These are phyloP conservation scores for Meandrusa payeni DNA, from an alignment of 2,888 invertebrate species.

Conservation along the genomic window DNA sequence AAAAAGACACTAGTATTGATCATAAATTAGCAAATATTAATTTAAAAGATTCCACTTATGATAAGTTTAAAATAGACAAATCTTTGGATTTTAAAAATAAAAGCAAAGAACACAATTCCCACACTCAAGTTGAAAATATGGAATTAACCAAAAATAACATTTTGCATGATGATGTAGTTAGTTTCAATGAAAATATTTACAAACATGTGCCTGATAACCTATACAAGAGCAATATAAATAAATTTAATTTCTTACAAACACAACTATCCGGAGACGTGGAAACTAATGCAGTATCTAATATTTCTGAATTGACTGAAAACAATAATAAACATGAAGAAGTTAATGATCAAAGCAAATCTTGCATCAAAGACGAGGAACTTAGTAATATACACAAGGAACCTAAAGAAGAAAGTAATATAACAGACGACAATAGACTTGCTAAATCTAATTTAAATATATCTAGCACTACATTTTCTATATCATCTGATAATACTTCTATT, in stretches of 20 bases:
- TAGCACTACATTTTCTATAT: conserved; percentile 25
- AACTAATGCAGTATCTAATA: conserved; percentile 37
- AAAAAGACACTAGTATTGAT: conserved; percentile 55
- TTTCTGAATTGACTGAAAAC: conserved; percentile 35
- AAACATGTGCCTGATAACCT: conserved; percentile 48
- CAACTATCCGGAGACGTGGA: conserved; percentile 51
- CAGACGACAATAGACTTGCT: conserved; percentile 66
- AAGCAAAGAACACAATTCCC: conserved; percentile 19
- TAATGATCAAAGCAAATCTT: conserved; percentile 30
- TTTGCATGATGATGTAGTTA: conserved; percentile 29
- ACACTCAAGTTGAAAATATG: conserved; percentile 4
- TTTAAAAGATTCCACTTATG: conserved; percentile 51
- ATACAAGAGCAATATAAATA: conserved; percentile 65
- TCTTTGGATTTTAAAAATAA: conserved; percentile 31
- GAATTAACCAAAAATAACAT: conserved; percentile 23
- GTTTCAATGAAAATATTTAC: conserved; percentile 40
- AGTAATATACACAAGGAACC: conserved; percentile 24
- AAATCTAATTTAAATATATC: conserved; percentile 39
- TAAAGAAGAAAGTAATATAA: conserved; percentile 52
- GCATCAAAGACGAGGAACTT: conserved; percentile 16
- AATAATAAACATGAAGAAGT: conserved; percentile 38
- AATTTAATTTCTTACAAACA: conserved; percentile 70
- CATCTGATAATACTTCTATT: conserved; percentile 33
- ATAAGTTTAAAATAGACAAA: conserved; percentile 49
- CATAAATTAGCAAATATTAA: conserved; percentile 58